Evolutionary conservation across 2,888 invertebrate species (phyloP), one percentile per base, ranked within the genome.

Genomic region (Synanthedon vespiformis): DNA sequence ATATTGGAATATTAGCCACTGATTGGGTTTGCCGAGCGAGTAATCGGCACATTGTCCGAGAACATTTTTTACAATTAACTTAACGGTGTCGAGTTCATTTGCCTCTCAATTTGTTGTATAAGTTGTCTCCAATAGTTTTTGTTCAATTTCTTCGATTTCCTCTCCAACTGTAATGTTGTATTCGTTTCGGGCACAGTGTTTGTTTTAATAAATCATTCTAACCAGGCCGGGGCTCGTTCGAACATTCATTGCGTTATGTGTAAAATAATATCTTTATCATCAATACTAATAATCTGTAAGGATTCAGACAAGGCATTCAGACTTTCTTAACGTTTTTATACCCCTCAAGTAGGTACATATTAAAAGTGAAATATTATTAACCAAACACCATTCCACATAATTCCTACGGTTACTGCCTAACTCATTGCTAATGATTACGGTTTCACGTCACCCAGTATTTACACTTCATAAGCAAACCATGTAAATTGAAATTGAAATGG

Each of bases 11-110:
- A 76, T 72, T 72, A 65, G 58, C 64, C 63, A 61, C 62, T 70
- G 72, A 73, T 69, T 65, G 72, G 64, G 61, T 70, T 68, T 61
- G 64, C 64, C 64, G 67, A 69, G 65, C 73, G 68, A 61, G 67
- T 74, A 78, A 80, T 76, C 72, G 74, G 66, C 65, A 67, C 68
- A 77, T 73, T 76, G 76, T 76, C 69, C 70, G 63, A 62, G 60
- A 58, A 55, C 60, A 62, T 74, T 77, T 54, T 72, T 74, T 76
- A 69, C 67, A 58, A 63, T 61, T 63, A 58, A 68, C 58, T 61
- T 82, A 81, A 76, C 83, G 76, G 81, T 72, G 65, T 61, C 55
- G 63, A 77, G 82, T 80, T 78, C 80, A 61, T 77, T 82, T 73
- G 75, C 81, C 77, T 63, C 68, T 57, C 52, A 52, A 41, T 14